Conservation (phyloP, 23 tunicate species). For the Trididemnum clinides region DNA sequence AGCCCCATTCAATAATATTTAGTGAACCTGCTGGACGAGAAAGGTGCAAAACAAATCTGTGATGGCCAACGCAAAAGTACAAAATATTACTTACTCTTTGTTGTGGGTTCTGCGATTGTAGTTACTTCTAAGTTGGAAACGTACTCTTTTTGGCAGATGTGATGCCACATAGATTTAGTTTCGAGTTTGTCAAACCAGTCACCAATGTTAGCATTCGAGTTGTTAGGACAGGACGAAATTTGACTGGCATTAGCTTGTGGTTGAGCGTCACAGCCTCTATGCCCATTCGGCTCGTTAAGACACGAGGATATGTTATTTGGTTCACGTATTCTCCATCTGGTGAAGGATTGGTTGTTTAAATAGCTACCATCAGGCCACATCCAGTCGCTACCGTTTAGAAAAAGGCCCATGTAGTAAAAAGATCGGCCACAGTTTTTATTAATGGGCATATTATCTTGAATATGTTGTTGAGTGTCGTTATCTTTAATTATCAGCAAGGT, state of each 20-base stretch:
- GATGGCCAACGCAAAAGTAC: too few species aligned
- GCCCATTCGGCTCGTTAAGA: conserved; percentile 28
- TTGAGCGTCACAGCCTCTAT: not conserved
- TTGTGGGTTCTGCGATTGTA: too few species aligned
- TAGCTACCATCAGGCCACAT: conserved; percentile 7
- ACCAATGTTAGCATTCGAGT: not conserved
- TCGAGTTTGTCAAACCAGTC: conserved; percentile 31
- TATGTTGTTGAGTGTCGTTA: conserved; percentile 25
- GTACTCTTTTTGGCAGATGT: conserved; percentile 36
- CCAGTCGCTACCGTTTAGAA: not conserved
- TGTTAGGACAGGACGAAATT: not conserved
- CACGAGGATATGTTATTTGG: not conserved
- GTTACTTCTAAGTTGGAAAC: too few species aligned
- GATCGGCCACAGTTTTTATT: not conserved
- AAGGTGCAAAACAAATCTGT: too few species aligned
- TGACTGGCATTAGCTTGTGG: conserved; percentile 13
- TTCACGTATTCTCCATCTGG: conserved; percentile 1
- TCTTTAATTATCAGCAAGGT: conserved; percentile 15
- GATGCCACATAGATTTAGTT: conserved; percentile 9
- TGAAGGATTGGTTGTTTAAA: not conserved
- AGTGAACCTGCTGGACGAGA: too few species aligned
- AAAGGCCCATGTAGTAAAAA: conserved; percentile 17
- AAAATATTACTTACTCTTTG: too few species aligned
- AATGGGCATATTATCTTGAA: not conserved
- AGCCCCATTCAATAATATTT: too few species aligned